Conservation (phyloP, 2,113 vertebrate genomes). For the Mus musculus region GRCm39 chr1:45724501-45725000, state of each 20-base stretch:
- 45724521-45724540: too few species aligned
- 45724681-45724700: too few species aligned
- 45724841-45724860: not conserved
- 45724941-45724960: not conserved
- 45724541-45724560: too few species aligned
- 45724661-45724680: too few species aligned
- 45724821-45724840: not conserved
- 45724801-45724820: not conserved
- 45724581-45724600: too few species aligned
- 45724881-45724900: not conserved
- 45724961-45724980: not conserved
- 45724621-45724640: too few species aligned
- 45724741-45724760: not conserved
- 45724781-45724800: not conserved
- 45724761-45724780: not conserved
- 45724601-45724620: too few species aligned
- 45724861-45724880: not conserved
- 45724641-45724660: too few species aligned
- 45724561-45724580: too few species aligned
- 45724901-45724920: not conserved
- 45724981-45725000: not conserved
- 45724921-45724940: not conserved
- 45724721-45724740: conserved; percentile 2
- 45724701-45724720: too few species aligned
- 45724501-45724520: too few species aligned